Evolutionary conservation across 2,797 vertebrate genomes (phyloP).

Genomic region (Lophius americanus): DNA sequence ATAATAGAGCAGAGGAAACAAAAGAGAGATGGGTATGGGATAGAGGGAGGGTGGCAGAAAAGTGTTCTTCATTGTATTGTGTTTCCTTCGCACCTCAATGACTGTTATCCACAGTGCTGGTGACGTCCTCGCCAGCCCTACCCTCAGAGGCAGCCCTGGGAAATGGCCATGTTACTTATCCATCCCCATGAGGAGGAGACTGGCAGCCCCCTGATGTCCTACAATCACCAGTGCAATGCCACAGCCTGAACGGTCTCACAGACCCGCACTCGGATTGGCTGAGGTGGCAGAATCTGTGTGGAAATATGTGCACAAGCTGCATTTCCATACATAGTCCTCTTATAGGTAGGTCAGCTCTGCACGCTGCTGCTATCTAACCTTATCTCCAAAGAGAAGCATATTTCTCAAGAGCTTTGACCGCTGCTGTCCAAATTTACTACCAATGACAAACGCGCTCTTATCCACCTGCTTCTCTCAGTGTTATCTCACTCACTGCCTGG

Average conservation of each 20-base stretch:
- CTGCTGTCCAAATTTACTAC: conserved; percentile 44
- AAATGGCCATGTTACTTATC: conserved; percentile 16
- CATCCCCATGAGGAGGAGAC: neutral
- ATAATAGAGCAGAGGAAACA: conserved; percentile 73
- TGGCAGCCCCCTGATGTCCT: conserved; percentile 1
- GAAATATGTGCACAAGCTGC: conserved; percentile 21
- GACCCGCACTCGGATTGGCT: neutral
- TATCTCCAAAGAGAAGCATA: conserved; percentile 49
- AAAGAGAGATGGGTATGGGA: conserved; percentile 49
- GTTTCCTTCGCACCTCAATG: conserved; percentile 31
- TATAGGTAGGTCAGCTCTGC: conserved; percentile 4
- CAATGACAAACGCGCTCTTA: conserved; percentile 40
- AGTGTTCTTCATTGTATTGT: conserved; percentile 44
- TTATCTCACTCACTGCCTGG: conserved; percentile 32
- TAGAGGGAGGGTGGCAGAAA: conserved; percentile 40
- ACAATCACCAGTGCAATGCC: conserved; percentile 4
- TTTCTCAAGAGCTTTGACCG: conserved; percentile 58
- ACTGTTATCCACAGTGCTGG: conserved; percentile 41
- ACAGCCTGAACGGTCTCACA: neutral
- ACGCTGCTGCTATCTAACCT: conserved; percentile 40
- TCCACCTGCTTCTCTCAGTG: conserved; percentile 32
- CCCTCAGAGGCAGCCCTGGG: conserved; percentile 1
- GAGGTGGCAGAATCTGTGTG: conserved; percentile 1
- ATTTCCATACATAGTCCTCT: conserved; percentile 15
- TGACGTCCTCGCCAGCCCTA: conserved; percentile 22